Percentiles rank a stretch among this genome's conserved stretches.
Evolutionary conservation across 2,888 invertebrate species (phyloP).

Genomic region (Strigamia maritima): DNA sequence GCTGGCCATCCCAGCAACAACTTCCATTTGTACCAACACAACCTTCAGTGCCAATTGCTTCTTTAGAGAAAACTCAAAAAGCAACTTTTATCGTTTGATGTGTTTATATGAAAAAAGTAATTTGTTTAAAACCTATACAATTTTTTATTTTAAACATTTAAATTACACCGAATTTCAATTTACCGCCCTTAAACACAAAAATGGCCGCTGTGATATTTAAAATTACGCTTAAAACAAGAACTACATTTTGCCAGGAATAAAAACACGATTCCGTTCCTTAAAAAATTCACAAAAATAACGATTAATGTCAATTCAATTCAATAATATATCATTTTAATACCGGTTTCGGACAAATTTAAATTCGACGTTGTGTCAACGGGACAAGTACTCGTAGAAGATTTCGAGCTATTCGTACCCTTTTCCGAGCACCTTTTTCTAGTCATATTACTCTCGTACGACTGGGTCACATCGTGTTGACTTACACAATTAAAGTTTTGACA

Average conservation of each 20-base stretch:
- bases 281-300: background rate
- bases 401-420: background rate
- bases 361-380: background rate
- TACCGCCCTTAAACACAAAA: background rate
- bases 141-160: background rate
- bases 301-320: background rate
- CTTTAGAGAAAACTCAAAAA: background rate
- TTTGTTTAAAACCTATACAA: background rate
- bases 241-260: background rate
- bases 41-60: background rate
- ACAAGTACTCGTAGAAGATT: background rate
- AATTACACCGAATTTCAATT: background rate
- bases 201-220: background rate
- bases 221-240: background rate
- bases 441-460: background rate
- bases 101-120: background rate
- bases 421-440: background rate
- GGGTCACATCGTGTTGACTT: background rate
- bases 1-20: constrained; percentile 10
- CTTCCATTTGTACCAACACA: constrained; percentile 10
- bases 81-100: background rate
- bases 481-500: background rate
- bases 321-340: background rate
- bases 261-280: background rate
- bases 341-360: background rate